Evolutionary conservation across 1,140 invertebrate species (phyloP).

Genomic region (Bradysia coprophila): DNA sequence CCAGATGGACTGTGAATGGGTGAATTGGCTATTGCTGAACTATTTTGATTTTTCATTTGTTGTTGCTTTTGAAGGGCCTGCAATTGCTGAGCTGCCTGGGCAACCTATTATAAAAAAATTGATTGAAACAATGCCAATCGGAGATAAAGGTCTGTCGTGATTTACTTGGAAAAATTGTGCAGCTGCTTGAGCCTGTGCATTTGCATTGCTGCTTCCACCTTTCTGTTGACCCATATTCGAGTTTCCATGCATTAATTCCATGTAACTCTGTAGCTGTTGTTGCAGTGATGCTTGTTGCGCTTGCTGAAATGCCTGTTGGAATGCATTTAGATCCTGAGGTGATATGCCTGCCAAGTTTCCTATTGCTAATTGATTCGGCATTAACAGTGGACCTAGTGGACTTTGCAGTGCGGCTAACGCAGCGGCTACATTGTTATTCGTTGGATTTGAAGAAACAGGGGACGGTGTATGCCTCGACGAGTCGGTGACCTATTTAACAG

Average conservation of each 20-base stretch:
- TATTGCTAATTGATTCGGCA: conserved; percentile 9
- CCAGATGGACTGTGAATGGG: conserved; percentile 31
- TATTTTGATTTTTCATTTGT: conserved; percentile 27
- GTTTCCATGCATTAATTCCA: conserved; percentile 17
- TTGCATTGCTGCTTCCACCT: conserved; percentile 7
- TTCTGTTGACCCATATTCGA: neutral
- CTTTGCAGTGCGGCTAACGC: conserved; percentile 8
- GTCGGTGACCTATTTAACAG: neutral
- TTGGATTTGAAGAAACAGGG: neutral
- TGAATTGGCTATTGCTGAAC: conserved; percentile 25
- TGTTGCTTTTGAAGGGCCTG: conserved; percentile 64
- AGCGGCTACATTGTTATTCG: neutral
- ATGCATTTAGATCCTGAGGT: conserved; percentile 8
- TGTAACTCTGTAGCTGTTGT: conserved; percentile 17
- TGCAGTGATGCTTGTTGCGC: conserved; percentile 1
- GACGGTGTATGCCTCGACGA: neutral
- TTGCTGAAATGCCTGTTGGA: conserved; percentile 21
- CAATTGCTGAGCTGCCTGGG: conserved; percentile 60
- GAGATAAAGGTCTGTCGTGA: neutral
- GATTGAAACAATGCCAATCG: neutral
- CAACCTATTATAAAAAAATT: conserved; percentile 26
- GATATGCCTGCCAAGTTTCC: conserved; percentile 7
- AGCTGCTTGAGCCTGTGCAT: conserved; percentile 5
- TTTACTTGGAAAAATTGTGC: conserved; percentile 7
- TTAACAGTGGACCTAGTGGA: conserved; percentile 5